These are phyloP conservation scores for Fratercula arctica DNA, from an alignment of 2,797 vertebrate species.

Conservation along the genomic window DNA sequence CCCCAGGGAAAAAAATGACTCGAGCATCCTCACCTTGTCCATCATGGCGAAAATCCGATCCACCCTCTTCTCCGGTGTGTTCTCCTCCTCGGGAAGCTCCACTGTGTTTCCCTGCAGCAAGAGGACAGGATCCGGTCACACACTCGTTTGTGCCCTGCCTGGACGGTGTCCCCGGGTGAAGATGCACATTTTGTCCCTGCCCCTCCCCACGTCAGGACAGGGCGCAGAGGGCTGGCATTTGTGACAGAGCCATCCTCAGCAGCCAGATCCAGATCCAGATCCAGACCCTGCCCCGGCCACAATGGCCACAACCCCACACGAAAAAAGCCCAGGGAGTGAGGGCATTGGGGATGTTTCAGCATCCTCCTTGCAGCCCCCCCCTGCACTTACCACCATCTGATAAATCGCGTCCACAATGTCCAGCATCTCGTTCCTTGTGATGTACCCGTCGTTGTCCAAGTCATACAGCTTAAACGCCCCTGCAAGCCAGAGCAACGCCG, in stretches of 20 bases:
- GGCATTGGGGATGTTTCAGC: background rate
- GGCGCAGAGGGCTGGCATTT: rapidly evolving
- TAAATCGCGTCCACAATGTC: conserved; percentile 99
- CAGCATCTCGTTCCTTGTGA: conserved; percentile 97
- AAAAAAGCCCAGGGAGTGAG: background rate
- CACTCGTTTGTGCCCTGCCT: background rate
- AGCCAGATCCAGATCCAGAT: background rate
- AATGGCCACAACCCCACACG: rapidly evolving
- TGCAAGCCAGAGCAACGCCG: conserved; percentile 29
- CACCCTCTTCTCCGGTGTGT: conserved; percentile 96
- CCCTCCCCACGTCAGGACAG: background rate
- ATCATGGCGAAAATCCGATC: conserved; percentile 99
- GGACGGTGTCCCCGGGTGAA: rapidly evolving
- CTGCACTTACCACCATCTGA: conserved; percentile 94
- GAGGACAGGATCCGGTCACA: background rate
- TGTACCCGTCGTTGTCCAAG: conserved; percentile 96
- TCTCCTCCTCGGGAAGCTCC: conserved; percentile 97
- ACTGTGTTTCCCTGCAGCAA: conserved; percentile 91
- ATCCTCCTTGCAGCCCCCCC: background rate
- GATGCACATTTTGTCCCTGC: rapidly evolving
- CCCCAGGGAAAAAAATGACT: rapidly evolving
- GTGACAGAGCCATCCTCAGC: background rate
- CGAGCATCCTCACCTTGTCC: conserved; percentile 87
- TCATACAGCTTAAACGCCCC: conserved; percentile 99
- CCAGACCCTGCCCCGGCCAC: background rate